Percentiles rank a stretch among this genome's conserved stretches.
phyloP scores from a whole-genome alignment of 1,140 invertebrate genomes.

The Mycetomoellerius zeteki region DNA sequence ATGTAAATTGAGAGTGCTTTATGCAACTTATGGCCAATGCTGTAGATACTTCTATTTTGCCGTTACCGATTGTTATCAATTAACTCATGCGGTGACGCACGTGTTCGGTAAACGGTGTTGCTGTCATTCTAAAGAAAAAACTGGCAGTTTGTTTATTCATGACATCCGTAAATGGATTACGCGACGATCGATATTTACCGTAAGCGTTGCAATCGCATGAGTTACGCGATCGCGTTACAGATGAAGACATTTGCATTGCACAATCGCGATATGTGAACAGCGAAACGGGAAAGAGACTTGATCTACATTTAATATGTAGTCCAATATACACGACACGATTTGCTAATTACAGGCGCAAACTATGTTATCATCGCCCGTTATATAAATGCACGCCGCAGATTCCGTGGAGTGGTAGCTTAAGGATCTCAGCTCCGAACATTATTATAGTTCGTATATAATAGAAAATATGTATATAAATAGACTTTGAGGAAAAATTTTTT shows the following conservation, averaged over 20 bases:
- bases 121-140: slow-evolving; percentile 18
- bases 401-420: neutral
- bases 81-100: neutral
- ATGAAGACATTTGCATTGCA: slow-evolving; percentile 56
- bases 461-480: neutral
- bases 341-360: slow-evolving; percentile 15
- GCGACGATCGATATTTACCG: slow-evolving; percentile 47
- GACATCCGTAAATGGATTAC: slow-evolving; percentile 44
- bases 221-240: slow-evolving; percentile 42
- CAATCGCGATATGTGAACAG: slow-evolving; percentile 14
- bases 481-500: neutral
- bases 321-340: neutral
- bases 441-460: neutral
- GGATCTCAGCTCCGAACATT: neutral
- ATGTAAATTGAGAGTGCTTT: no score
- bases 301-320: slow-evolving; percentile 35
- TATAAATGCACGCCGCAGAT: slow-evolving; percentile 41
- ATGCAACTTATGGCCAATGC: no score
- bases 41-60: neutral
- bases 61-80: slow-evolving; percentile 11
- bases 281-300: slow-evolving; percentile 33
- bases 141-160: slow-evolving; percentile 42
- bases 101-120: neutral
- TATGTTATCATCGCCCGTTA: slow-evolving; percentile 34
- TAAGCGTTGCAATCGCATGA: slow-evolving; percentile 21